Evolutionary conservation across 2,797 vertebrate genomes (phyloP).

Genomic region (Sitta carolinensis): DNA sequence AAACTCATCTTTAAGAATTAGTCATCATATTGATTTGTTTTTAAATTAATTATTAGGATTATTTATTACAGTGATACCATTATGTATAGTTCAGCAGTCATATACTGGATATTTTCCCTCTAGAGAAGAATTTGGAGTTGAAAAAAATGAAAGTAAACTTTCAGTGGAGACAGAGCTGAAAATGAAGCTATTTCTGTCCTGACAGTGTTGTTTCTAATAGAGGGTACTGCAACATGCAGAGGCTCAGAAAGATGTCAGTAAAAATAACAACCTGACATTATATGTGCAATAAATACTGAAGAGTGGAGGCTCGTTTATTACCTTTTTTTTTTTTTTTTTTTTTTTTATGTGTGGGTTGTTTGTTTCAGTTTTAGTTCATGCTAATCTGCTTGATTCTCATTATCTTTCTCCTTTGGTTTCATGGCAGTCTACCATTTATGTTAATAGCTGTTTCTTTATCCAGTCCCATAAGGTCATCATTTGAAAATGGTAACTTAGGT

Average conservation of each 20-base stretch:
- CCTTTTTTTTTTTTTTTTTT: background rate
- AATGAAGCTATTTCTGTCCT: background rate
- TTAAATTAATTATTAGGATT: background rate
- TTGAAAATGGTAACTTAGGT: background rate
- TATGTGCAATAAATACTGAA: background rate
- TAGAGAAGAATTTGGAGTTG: background rate
- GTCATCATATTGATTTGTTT: background rate
- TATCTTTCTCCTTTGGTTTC: background rate
- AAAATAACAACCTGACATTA: background rate
- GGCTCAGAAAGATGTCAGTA: background rate
- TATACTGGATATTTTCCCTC: background rate
- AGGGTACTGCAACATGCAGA: rapidly evolving
- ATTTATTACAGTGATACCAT: background rate
- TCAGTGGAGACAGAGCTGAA: background rate
- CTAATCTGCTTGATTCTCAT: background rate
- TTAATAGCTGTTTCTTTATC: background rate
- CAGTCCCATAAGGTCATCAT: background rate
- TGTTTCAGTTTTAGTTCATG: background rate
- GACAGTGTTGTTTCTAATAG: background rate
- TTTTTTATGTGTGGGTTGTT: background rate
- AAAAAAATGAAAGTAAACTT: background rate
- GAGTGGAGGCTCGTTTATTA: background rate
- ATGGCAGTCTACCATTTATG: background rate
- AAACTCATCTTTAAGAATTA: background rate
- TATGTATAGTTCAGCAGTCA: background rate